Conservation (phyloP, 2,113 vertebrate genomes). For the Syngnathus typhle region DNA sequence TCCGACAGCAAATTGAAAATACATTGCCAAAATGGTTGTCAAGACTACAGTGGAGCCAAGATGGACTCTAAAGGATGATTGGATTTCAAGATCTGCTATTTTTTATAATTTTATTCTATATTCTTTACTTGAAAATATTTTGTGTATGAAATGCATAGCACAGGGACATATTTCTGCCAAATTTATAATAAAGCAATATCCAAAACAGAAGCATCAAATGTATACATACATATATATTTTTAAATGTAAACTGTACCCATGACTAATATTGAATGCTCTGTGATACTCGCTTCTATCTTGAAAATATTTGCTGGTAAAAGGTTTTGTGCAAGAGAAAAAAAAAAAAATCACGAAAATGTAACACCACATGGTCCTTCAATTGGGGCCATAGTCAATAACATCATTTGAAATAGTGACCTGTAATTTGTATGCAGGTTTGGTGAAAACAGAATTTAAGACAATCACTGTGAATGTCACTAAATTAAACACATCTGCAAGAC, state of each 20-base stretch:
- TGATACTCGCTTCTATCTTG: constrained; percentile 6
- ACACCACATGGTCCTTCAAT: constrained; percentile 46
- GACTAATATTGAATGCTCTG: constrained; percentile 9
- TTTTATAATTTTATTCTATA: constrained; percentile 1
- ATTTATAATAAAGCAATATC: not conserved
- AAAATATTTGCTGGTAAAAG: not conserved
- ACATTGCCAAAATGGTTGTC: constrained; percentile 62
- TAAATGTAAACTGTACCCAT: too few species aligned
- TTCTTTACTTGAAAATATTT: constrained; percentile 3
- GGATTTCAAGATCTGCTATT: constrained; percentile 21
- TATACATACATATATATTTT: constrained; percentile 1
- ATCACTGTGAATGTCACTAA: constrained; percentile 16
- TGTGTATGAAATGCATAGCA: not conserved
- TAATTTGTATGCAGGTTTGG: constrained; percentile 49
- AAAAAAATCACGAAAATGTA: constrained; percentile 16
- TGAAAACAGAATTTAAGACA: not conserved
- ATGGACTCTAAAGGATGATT: constrained; percentile 43
- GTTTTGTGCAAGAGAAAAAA: not conserved
- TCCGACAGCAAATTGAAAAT: constrained; percentile 59
- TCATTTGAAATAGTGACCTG: constrained; percentile 53
- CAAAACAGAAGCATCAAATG: not conserved
- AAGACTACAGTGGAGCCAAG: constrained; percentile 51
- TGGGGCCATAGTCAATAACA: constrained; percentile 44
- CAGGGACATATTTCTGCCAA: not conserved
- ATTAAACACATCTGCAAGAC: constrained; percentile 29